phyloP scores from a whole-genome alignment of 1,140 invertebrate species.

The Octopus sinensis region DNA sequence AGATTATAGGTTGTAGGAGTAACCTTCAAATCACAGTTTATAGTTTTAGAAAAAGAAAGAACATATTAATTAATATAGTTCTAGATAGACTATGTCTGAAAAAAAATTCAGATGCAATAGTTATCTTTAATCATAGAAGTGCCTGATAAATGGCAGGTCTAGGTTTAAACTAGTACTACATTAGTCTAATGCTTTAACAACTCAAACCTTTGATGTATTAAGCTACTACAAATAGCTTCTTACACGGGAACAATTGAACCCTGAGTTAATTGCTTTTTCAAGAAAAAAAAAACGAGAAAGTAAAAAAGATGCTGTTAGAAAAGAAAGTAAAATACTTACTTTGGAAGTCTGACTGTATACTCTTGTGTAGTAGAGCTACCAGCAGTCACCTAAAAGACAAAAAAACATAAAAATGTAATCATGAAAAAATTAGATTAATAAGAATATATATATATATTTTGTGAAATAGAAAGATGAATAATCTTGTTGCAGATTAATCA shows the following conservation, averaged over 20 bases:
- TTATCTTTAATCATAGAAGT: no score
- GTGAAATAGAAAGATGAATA: background rate
- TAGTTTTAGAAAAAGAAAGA: no score
- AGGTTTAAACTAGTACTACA: background rate
- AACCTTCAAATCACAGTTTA: no score
- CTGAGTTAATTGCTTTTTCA: background rate
- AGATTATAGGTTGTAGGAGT: no score
- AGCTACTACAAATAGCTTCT: background rate
- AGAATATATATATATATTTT: background rate
- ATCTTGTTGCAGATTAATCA: background rate
- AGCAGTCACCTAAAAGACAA: constrained; percentile 22
- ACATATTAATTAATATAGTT: no score
- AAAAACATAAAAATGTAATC: background rate
- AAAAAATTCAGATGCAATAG: no score
- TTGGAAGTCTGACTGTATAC: constrained; percentile 40
- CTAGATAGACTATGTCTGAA: no score
- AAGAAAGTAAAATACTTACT: constrained; percentile 25
- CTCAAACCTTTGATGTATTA: background rate
- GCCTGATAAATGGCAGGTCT: background rate
- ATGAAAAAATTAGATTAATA: background rate
- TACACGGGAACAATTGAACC: background rate
- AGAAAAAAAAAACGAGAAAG: background rate
- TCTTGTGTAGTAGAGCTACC: constrained; percentile 29
- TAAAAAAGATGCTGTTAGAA: background rate
- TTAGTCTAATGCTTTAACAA: background rate